Evolutionary conservation across 2,888 invertebrate species (phyloP).

Genomic region (Willowsia nigromaculata): DNA sequence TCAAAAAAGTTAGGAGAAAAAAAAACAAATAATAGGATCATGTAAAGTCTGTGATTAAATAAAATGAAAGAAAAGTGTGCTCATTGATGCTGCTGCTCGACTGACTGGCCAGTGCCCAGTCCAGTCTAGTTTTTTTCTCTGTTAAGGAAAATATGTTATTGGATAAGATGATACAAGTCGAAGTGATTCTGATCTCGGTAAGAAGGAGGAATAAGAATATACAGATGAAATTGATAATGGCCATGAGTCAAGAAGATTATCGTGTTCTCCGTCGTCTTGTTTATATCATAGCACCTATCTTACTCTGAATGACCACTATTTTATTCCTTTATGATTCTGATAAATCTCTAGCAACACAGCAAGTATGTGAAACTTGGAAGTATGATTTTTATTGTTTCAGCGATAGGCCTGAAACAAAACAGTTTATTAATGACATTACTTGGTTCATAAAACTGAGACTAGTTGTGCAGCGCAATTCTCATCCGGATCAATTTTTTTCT

Average conservation of each 20-base stretch:
- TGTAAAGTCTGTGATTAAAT: constrained; percentile 14
- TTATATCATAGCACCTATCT: background rate
- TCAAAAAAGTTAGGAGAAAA: background rate
- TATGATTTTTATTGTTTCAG: background rate
- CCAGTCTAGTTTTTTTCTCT: background rate
- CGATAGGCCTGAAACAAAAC: background rate
- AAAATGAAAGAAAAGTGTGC: constrained; percentile 48
- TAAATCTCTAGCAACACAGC: background rate
- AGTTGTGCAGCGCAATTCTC: background rate
- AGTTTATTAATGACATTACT: background rate
- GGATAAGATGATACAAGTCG: background rate
- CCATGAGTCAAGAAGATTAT: background rate
- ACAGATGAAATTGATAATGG: constrained; percentile 12
- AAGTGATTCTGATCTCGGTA: background rate
- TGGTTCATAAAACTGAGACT: background rate
- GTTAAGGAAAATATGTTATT: background rate
- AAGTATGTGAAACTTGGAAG: background rate
- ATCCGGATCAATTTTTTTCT: background rate
- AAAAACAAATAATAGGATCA: constrained; percentile 22
- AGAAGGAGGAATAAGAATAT: background rate
- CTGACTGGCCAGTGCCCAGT: background rate
- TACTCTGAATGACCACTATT: background rate
- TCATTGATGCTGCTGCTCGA: background rate
- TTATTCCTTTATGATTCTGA: background rate
- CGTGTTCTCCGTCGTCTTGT: background rate